These are phyloP conservation scores for Morpho deidamia DNA, from an alignment of 2,888 invertebrate genomes.

Conservation along the genomic window DNA sequence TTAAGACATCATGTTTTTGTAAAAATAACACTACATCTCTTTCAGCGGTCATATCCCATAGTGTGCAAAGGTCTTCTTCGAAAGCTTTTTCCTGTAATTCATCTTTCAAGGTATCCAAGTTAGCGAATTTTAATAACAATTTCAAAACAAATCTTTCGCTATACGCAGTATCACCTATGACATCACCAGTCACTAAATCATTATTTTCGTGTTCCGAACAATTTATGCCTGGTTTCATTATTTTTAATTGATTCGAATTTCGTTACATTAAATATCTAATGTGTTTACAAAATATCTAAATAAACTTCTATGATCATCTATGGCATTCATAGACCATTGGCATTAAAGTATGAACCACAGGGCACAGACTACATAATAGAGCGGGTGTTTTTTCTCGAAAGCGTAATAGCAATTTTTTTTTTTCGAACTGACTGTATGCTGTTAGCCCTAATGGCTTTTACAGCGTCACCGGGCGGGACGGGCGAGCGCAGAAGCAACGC, in stretches of 20 bases:
- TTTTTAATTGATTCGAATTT: background rate
- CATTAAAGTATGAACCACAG: too few species aligned
- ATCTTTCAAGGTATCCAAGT: constrained; percentile 66
- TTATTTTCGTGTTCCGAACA: constrained; percentile 17
- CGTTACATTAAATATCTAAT: too few species aligned
- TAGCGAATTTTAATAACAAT: constrained; percentile 80
- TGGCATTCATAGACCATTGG: too few species aligned
- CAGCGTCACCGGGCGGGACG: too few species aligned
- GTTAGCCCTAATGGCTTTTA: too few species aligned
- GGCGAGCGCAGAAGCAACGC: too few species aligned
- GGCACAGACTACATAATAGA: too few species aligned
- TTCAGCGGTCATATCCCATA: constrained; percentile 93
- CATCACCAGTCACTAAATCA: constrained; percentile 81
- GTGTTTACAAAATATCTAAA: too few species aligned
- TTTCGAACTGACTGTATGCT: too few species aligned
- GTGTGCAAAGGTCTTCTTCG: constrained; percentile 85
- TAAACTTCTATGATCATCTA: too few species aligned
- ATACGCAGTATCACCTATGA: constrained; percentile 88
- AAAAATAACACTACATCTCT: constrained; percentile 85
- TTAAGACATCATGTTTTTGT: constrained; percentile 81
- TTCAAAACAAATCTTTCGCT: constrained; percentile 86
- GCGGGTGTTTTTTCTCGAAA: too few species aligned
- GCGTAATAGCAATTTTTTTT: too few species aligned
- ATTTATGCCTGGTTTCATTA: constrained; percentile 42
- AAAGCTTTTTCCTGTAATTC: constrained; percentile 79